Conservation (phyloP, 2,113 vertebrate species). For the Cricetomys ansorgei region DNA sequence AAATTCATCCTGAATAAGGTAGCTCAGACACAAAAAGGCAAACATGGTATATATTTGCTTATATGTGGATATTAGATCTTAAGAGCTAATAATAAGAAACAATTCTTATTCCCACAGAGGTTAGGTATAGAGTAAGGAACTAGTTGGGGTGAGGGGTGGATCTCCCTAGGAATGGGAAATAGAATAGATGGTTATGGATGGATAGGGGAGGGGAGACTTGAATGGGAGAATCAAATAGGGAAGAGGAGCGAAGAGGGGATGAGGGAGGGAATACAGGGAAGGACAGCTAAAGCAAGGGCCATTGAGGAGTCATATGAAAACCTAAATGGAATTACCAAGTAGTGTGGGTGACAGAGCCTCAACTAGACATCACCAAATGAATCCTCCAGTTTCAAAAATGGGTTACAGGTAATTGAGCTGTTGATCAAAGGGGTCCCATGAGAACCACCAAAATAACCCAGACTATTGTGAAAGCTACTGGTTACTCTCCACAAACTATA, state of each 20-base stretch:
- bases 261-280: neutral
- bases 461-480: neutral
- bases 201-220: no score
- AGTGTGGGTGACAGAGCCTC: neutral
- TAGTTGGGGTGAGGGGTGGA: neutral
- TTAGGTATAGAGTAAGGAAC: neutral
- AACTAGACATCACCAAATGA: neutral
- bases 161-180: neutral
- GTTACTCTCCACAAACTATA: neutral
- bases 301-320: neutral
- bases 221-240: neutral
- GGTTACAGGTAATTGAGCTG: neutral
- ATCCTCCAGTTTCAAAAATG: neutral
- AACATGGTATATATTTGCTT: neutral
- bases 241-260: neutral
- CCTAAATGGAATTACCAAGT: neutral
- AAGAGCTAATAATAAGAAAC: neutral
- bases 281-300: neutral
- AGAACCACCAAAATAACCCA: neutral
- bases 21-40: neutral
- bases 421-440: neutral
- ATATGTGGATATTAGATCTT: neutral
- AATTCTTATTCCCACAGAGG: neutral
- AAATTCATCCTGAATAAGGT: neutral
- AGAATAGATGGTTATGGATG: neutral